Conservation (phyloP, 2,113 vertebrate species). For the Lates calcarifer region DNA sequence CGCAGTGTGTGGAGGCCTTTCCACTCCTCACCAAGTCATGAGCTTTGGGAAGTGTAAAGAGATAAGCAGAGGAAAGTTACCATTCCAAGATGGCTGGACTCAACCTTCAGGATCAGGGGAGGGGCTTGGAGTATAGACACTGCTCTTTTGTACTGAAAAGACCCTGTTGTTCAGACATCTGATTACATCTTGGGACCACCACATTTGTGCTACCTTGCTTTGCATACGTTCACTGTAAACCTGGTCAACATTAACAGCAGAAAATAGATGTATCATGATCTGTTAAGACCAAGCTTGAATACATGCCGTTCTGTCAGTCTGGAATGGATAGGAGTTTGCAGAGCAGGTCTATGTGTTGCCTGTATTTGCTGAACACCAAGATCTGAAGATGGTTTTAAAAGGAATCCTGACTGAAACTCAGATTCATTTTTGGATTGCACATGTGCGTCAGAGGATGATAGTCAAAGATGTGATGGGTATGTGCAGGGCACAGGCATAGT, state of each 20-base stretch:
- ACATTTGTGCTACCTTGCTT: neutral
- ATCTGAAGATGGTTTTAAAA: neutral
- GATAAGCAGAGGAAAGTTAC: neutral
- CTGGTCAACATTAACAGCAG: neutral
- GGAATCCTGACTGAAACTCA: neutral
- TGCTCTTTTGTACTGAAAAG: neutral
- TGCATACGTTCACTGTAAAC: neutral
- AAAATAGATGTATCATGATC: neutral
- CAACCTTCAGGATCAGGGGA: neutral
- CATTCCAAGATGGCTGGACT: neutral
- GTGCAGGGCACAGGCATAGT: neutral
- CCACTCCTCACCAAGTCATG: too few relatives aligned
- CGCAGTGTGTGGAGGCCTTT: too few relatives aligned
- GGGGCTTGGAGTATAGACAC: neutral
- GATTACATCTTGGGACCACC: neutral
- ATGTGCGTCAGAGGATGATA: neutral
- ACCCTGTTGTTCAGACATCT: neutral
- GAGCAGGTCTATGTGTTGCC: neutral
- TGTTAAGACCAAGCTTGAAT: neutral
- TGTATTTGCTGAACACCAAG: too few relatives aligned
- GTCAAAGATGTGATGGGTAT: neutral
- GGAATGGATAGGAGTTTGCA: neutral
- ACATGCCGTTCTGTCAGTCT: neutral
- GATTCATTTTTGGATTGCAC: neutral
- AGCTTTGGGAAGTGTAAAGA: too few relatives aligned